Base-by-base conservation (phyloP, 2,797 vertebrate genomes). In the Cuculus canorus region DNA sequence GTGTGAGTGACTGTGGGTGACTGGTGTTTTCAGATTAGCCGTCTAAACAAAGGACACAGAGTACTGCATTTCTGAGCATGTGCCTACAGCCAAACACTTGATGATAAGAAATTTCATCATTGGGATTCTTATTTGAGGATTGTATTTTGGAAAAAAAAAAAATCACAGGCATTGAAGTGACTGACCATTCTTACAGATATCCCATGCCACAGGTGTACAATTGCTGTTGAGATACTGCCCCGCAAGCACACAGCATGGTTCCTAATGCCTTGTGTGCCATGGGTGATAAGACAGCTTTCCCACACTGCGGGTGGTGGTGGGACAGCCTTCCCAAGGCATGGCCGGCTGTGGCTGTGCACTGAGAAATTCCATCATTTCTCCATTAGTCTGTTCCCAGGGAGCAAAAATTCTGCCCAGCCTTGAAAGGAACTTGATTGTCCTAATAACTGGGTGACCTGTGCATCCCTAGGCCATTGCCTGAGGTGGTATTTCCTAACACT, bases 241-340 rank as follows among this genome's bases (percentile, higher is more conserved):
- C 3, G 0, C 17, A 22, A 3, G 19, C 7, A 3, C 3, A 17
- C 27, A 32, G 22, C 1, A 0, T 48, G 48, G 14, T 39, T 63
- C 65, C 25, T 32, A 5, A 33, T 33, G 27, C 43, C 4, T 1
- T 1, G 11, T 25, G 24, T 39, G 39, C 39, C 39, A 39, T 13
- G 13, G 10, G 39, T 39, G 39, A 10, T 39, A 39, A 39, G 39
- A 39, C 39, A 39, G 39, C 13, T 18, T 33, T 83, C 43, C 43
- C 43, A 45, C 45, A 47, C 41, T 33, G 6, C 3, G 0, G 32
- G 37, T 47, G 64, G 8, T 63, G 66, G 8, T 63, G 66, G 61
- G 30, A 72, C 37, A 52, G 17, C 75, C 50, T 71, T 64, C 50
- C 41, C 45, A 17, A 21, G 43, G 45, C 48, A 12, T 2, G 0